phyloP scores from a whole-genome alignment of 2,797 vertebrate species.

The Macroramphosus scolopax region DNA sequence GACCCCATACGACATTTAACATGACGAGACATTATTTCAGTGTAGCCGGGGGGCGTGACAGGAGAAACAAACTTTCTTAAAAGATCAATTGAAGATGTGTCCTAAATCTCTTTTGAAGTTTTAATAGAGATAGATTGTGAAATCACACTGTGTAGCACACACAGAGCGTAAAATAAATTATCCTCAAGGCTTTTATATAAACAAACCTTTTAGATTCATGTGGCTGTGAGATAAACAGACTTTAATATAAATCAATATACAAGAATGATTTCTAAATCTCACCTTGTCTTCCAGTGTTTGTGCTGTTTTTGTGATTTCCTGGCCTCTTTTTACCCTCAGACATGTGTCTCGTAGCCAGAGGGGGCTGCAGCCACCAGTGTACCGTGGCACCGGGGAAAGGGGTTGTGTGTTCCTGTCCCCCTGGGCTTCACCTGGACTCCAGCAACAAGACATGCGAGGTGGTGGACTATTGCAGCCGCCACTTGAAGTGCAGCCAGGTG shows the following conservation, averaged over 20 bases:
- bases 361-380: slow-evolving; percentile 96
- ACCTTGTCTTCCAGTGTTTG: neutral
- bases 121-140: too few species aligned
- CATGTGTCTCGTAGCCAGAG: slow-evolving; percentile 90
- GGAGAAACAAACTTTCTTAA: too few species aligned
- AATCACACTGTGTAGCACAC: too few species aligned
- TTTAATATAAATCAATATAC: too few species aligned
- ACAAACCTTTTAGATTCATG: neutral
- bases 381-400: slow-evolving; percentile 90
- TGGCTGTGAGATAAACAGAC: too few species aligned
- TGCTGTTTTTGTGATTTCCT: slow-evolving; percentile 14
- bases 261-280: slow-evolving; percentile 1
- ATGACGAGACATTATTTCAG: too few species aligned
- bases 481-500: slow-evolving; percentile 93
- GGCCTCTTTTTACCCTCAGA: slow-evolving; percentile 74
- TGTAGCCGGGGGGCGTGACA: too few species aligned
- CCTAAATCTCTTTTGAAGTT: too few species aligned
- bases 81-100: too few species aligned
- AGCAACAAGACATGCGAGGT: slow-evolving; percentile 93
- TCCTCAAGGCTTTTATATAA: neutral
- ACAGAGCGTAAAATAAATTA: neutral
- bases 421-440: slow-evolving; percentile 83
- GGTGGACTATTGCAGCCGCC: slow-evolving; percentile 91
- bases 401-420: slow-evolving; percentile 90
- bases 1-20: too few species aligned